Evolutionary conservation across 2,113 vertebrate species (phyloP).

Genomic region (Cephalopterus ornatus): DNA sequence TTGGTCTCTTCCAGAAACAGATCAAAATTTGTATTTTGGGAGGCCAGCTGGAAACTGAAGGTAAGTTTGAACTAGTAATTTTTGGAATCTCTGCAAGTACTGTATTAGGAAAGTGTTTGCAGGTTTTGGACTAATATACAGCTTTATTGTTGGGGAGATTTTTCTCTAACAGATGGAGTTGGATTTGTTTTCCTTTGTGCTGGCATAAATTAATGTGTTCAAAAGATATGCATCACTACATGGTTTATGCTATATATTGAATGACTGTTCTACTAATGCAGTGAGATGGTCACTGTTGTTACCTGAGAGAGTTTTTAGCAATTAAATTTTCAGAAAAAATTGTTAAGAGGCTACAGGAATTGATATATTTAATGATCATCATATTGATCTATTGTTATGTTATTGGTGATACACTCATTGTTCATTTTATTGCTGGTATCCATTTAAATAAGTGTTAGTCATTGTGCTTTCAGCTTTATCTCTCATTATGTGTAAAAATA

Average conservation of each 20-base stretch:
- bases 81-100: not conserved
- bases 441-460: not conserved
- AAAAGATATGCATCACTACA: not conserved
- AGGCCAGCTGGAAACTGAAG: conserved; percentile 43
- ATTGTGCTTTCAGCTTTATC: not conserved
- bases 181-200: not conserved
- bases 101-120: not conserved
- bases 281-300: not conserved
- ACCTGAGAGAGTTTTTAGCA: not conserved
- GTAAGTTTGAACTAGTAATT: conserved; percentile 61
- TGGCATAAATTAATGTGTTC: not conserved
- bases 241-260: not conserved
- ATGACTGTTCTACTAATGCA: not conserved
- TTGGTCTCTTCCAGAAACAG: conserved; percentile 72
- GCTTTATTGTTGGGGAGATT: not conserved
- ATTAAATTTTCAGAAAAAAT: not conserved
- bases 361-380: not conserved
- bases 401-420: not conserved
- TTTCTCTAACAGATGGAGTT: not conserved
- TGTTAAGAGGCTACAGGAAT: not conserved
- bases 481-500: not conserved
- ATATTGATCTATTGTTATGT: not conserved
- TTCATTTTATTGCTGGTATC: not conserved
- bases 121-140: not conserved
- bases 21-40: conserved; percentile 34